A percentile compares a stretch with the other conserved stretches of the same genome.
Evolutionary conservation across 23 tunicate genomes (phyloP).

Genomic region (Trididemnum nubilum): DNA sequence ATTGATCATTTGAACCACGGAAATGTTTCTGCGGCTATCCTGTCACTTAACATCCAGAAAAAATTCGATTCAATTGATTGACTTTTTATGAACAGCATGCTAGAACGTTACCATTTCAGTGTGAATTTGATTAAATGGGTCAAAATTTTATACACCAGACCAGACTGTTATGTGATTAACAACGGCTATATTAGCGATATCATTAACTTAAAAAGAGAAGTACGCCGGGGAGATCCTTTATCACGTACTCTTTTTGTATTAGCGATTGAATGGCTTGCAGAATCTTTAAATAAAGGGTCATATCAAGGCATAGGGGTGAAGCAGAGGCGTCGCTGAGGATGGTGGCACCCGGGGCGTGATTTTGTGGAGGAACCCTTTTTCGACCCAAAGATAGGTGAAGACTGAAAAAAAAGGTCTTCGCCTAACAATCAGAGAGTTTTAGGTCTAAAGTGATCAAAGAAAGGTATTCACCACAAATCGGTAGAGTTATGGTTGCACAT

Average conservation of each 20-base stretch:
- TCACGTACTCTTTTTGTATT: neutral
- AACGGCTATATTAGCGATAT: neutral
- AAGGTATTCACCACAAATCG: too few relatives aligned
- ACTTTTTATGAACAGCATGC: neutral
- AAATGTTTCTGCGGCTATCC: neutral
- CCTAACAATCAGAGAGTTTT: too few relatives aligned
- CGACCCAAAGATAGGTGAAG: too few relatives aligned
- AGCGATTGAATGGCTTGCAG: neutral
- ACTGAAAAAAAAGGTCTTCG: too few relatives aligned
- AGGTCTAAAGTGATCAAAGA: too few relatives aligned
- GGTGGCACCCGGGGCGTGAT: too few relatives aligned
- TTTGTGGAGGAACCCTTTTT: too few relatives aligned
- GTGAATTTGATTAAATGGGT: neutral
- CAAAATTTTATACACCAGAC: neutral
- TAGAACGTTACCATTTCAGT: neutral
- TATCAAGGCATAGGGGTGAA: too few relatives aligned
- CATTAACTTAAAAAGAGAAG: neutral
- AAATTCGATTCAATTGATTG: neutral
- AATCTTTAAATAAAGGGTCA: too few relatives aligned
- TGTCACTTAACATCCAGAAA: neutral
- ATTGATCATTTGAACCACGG: too few relatives aligned
- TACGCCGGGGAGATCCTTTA: neutral
- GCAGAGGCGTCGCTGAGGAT: too few relatives aligned
- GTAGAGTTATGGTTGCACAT: too few relatives aligned
- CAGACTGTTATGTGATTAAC: neutral